These are phyloP conservation scores for Acropternis orthonyx DNA, from an alignment of 2,797 vertebrate species.

Conservation along the genomic window DNA sequence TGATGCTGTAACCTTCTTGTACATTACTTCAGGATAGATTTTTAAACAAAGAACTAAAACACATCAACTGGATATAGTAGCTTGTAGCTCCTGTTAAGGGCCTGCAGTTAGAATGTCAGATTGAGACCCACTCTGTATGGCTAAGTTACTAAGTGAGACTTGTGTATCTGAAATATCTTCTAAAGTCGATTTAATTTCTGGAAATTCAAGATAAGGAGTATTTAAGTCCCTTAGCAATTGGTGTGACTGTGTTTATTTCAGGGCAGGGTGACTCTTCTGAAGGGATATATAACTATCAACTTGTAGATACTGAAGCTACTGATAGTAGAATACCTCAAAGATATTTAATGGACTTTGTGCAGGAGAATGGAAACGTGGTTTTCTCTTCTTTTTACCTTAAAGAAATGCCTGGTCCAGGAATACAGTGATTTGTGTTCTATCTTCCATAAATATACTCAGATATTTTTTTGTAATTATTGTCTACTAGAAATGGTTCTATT, in stretches of 20 bases:
- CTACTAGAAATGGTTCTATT: neutral
- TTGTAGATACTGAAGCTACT: neutral
- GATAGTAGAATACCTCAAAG: neutral
- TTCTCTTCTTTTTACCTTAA: neutral
- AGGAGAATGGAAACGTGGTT: neutral
- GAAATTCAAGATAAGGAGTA: neutral
- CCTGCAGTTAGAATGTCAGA: neutral
- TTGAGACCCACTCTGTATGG: neutral
- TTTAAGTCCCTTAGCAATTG: neutral
- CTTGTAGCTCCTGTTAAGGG: neutral
- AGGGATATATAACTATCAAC: neutral
- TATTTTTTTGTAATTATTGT: neutral
- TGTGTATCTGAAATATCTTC: neutral
- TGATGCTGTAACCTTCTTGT: conserved; percentile 1
- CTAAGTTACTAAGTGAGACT: neutral
- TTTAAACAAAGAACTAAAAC: neutral
- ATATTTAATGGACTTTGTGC: neutral
- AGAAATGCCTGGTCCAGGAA: neutral
- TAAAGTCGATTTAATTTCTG: neutral
- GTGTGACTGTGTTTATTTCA: neutral
- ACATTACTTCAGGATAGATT: neutral
- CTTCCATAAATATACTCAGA: neutral
- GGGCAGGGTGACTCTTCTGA: neutral
- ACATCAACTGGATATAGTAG: neutral
- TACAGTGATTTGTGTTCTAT: neutral